These are phyloP conservation scores for Camponotus floridanus DNA, from an alignment of 1,140 invertebrate species.

Conservation along the genomic window DNA sequence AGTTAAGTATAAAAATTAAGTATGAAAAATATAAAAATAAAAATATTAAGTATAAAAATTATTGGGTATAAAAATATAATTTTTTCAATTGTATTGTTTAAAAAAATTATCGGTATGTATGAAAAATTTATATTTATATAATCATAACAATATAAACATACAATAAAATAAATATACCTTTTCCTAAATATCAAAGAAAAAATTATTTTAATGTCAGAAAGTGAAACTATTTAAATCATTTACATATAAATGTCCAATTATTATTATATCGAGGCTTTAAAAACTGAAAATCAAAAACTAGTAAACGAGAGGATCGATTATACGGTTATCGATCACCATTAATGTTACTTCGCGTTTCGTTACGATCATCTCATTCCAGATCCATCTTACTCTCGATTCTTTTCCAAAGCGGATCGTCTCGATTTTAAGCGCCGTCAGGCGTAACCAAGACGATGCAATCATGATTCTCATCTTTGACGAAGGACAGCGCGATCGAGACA, in stretches of 20 bases:
- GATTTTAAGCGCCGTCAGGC: neutral
- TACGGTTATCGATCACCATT: neutral
- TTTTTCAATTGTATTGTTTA: neutral
- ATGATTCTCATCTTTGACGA: conserved; percentile 8
- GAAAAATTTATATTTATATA: neutral
- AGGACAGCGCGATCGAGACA: conserved; percentile 1
- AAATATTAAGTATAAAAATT: too few relatives aligned
- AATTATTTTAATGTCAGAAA: neutral
- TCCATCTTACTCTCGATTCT: conserved; percentile 11
- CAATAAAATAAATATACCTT: neutral
- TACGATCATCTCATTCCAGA: neutral
- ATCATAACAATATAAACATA: too few relatives aligned
- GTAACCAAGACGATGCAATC: neutral
- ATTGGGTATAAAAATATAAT: neutral
- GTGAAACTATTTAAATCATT: neutral
- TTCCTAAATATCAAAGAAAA: neutral
- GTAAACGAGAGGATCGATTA: conserved; percentile 7
- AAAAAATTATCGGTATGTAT: neutral
- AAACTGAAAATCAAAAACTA: neutral
- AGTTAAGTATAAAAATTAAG: neutral
- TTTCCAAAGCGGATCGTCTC: conserved; percentile 13
- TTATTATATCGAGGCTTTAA: neutral
- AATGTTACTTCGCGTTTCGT: conserved; percentile 23
- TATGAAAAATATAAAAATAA: too few relatives aligned
- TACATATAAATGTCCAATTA: neutral